Percentiles rank a stretch among this genome's conserved stretches.
Evolutionary conservation across 1,140 invertebrate genomes (phyloP).

Genomic region (Drosophila parvula): DNA sequence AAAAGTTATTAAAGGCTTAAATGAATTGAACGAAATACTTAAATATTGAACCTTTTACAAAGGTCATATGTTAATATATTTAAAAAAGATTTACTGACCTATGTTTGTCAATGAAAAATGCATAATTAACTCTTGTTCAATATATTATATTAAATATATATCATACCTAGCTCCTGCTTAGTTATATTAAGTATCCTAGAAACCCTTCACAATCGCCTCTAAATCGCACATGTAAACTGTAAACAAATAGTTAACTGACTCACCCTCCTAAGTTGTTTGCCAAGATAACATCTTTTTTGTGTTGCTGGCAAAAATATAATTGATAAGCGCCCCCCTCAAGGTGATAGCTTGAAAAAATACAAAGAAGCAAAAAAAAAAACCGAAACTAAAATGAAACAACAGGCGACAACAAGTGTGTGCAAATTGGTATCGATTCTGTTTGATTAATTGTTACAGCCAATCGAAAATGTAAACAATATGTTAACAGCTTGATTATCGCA

Average conservation of each 20-base stretch:
- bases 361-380: background rate
- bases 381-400: slow-evolving; percentile 17
- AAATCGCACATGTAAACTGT: slow-evolving; percentile 3
- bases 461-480: slow-evolving; percentile 66
- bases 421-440: slow-evolving; percentile 53
- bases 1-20: too few relatives aligned
- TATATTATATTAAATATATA: too few relatives aligned
- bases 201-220: background rate
- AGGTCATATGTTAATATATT: too few relatives aligned
- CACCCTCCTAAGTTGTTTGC: slow-evolving; percentile 22
- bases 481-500: slow-evolving; percentile 58
- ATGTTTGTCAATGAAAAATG: too few relatives aligned
- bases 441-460: slow-evolving; percentile 67
- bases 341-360: slow-evolving; percentile 27
- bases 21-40: too few relatives aligned
- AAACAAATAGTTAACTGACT: slow-evolving; percentile 24
- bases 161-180: too few relatives aligned
- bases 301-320: slow-evolving; percentile 9
- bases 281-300: slow-evolving; percentile 29
- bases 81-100: too few relatives aligned
- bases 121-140: too few relatives aligned
- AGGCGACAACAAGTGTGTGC: slow-evolving; percentile 36
- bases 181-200: too few relatives aligned
- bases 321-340: slow-evolving; percentile 34
- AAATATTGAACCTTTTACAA: too few relatives aligned